phyloP scores from a whole-genome alignment of 2,888 invertebrate genomes.

The Miltochrista miniata region DNA sequence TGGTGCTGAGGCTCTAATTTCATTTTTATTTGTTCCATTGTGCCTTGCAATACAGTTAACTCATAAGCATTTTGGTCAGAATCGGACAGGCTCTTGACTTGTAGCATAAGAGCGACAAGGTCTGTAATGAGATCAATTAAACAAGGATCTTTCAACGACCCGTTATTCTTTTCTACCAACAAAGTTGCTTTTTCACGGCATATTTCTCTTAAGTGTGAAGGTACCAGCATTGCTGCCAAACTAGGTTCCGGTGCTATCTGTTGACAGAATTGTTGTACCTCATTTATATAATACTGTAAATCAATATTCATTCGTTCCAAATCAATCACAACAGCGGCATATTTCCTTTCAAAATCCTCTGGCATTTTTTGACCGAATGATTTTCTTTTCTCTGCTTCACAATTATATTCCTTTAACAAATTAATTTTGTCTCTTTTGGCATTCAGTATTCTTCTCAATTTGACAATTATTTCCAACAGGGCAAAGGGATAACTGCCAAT shows the following conservation, averaged over 20 bases:
- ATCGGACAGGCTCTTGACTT: slow-evolving; percentile 91
- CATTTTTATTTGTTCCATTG: slow-evolving; percentile 94
- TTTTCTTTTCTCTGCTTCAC: slow-evolving; percentile 94
- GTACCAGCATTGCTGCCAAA: slow-evolving; percentile 93
- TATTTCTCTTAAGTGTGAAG: slow-evolving; percentile 93
- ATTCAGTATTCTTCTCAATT: slow-evolving; percentile 92
- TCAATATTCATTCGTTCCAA: slow-evolving; percentile 96
- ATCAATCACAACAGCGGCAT: slow-evolving; percentile 94
- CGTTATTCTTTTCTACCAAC: slow-evolving; percentile 89
- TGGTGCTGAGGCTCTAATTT: slow-evolving; percentile 90
- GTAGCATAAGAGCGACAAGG: slow-evolving; percentile 94
- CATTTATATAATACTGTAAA: slow-evolving; percentile 92
- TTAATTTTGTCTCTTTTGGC: slow-evolving; percentile 92
- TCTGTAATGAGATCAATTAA: slow-evolving; percentile 92
- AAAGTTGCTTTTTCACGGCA: slow-evolving; percentile 93
- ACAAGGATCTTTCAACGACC: slow-evolving; percentile 84
- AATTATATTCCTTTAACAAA: slow-evolving; percentile 92
- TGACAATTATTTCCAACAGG: slow-evolving; percentile 93
- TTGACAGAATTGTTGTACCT: slow-evolving; percentile 92
- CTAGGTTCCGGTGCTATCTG: slow-evolving; percentile 95
- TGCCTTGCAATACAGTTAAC: slow-evolving; percentile 94
- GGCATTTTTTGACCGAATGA: slow-evolving; percentile 91
- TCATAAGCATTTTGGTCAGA: slow-evolving; percentile 95
- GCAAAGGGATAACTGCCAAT: slow-evolving; percentile 93
- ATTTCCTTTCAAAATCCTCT: slow-evolving; percentile 95